These are phyloP conservation scores for Synaphobranchus kaupii DNA, from an alignment of 2,797 vertebrate species.

Conservation along the genomic window DNA sequence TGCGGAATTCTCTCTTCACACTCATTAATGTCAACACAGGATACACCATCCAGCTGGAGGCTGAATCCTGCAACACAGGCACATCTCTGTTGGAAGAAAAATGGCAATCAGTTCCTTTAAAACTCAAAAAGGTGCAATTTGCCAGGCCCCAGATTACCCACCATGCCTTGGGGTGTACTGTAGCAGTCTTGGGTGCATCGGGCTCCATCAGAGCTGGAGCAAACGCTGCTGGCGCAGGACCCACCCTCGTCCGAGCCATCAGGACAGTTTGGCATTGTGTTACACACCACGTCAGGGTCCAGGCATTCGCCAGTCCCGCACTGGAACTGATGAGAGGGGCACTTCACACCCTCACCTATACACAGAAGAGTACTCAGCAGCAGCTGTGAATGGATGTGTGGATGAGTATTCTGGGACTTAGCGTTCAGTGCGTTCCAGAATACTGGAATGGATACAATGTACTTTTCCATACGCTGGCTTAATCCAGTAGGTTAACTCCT, in stretches of 20 bases:
- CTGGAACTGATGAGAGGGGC: slow-evolving; percentile 71
- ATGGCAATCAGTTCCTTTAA: not conserved
- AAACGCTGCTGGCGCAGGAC: slow-evolving; percentile 66
- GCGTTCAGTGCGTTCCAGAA: too few species aligned
- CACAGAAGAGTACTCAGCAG: not conserved
- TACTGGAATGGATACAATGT: too few species aligned
- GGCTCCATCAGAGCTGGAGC: slow-evolving; percentile 56
- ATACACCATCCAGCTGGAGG: slow-evolving; percentile 49
- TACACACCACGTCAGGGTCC: slow-evolving; percentile 71
- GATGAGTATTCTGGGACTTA: too few species aligned
- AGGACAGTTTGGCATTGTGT: slow-evolving; percentile 72
- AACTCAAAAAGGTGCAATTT: not conserved
- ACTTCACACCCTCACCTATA: slow-evolving; percentile 71
- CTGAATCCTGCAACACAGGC: slow-evolving; percentile 73
- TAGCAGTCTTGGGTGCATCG: slow-evolving; percentile 78
- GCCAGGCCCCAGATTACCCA: slow-evolving; percentile 62
- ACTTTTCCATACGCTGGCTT: too few species aligned
- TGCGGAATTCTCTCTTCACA: slow-evolving; percentile 55
- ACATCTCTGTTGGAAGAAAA: slow-evolving; percentile 70
- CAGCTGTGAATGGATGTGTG: not conserved
- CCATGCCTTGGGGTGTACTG: slow-evolving; percentile 78
- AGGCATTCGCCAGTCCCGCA: slow-evolving; percentile 78
- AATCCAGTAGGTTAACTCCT: too few species aligned
- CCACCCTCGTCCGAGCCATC: slow-evolving; percentile 82
- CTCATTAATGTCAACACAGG: slow-evolving; percentile 82